Percentiles rank a stretch among this genome's conserved stretches.
Evolutionary conservation across 2,888 invertebrate species (phyloP).

Genomic region (Amiota mariae): DNA sequence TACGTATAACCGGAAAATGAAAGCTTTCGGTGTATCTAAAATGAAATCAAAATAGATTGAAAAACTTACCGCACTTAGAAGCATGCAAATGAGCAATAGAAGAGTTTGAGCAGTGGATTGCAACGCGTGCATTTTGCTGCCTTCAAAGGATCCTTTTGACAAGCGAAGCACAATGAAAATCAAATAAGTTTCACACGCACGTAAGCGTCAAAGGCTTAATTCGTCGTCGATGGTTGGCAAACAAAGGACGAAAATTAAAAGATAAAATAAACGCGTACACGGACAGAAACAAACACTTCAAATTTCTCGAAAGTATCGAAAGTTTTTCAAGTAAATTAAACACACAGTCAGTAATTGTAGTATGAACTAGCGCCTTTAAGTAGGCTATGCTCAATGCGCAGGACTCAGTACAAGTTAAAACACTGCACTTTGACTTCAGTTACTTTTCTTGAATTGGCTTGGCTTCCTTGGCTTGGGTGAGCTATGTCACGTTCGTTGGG

Average conservation of each 20-base stretch:
- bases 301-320: no score
- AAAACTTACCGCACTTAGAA: slow-evolving; percentile 69
- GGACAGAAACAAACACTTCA: no score
- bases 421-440: slow-evolving; percentile 31
- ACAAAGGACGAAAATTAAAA: neutral
- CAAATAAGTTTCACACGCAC: no score
- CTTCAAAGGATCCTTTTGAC: neutral
- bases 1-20: no score
- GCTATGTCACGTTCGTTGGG: slow-evolving; percentile 42
- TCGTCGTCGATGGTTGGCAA: no score
- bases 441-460: neutral
- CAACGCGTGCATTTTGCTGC: slow-evolving; percentile 1
- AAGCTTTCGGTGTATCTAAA: no score
- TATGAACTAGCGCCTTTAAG: slow-evolving; percentile 39
- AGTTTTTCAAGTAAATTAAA: no score
- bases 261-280: neutral
- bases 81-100: slow-evolving; percentile 56
- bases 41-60: no score
- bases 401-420: neutral
- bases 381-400: slow-evolving; percentile 41
- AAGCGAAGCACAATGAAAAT: no score
- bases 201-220: no score
- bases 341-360: neutral
- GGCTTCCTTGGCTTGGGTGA: slow-evolving; percentile 3
- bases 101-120: slow-evolving; percentile 46